A percentile compares a stretch with the other conserved stretches of the same genome.
These are phyloP conservation scores for Hylaeus anthracinus DNA, from an alignment of 1,140 invertebrate genomes.

Conservation along the genomic window DNA sequence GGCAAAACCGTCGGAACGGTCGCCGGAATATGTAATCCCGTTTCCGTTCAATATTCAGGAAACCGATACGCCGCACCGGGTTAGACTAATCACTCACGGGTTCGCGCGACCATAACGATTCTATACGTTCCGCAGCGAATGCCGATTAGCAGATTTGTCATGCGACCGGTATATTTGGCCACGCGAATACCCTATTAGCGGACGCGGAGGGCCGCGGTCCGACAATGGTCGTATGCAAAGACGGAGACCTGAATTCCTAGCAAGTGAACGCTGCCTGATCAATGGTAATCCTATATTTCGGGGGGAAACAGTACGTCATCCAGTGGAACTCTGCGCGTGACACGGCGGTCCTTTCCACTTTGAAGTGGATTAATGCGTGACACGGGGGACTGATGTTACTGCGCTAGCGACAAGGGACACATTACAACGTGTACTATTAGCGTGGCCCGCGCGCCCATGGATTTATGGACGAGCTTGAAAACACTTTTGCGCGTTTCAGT, in stretches of 20 bases:
- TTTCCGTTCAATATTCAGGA: conserved; percentile 63
- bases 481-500: conserved; percentile 4
- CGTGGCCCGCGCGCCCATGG: background rate
- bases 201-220: conserved; percentile 39
- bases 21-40: conserved; percentile 57
- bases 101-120: conserved; percentile 57
- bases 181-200: conserved; percentile 60
- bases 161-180: conserved; percentile 58
- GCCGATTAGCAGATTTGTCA: conserved; percentile 72
- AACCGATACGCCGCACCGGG: conserved; percentile 28
- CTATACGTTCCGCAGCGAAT: conserved; percentile 52
- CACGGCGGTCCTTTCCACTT: conserved; percentile 50
- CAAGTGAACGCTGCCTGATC: conserved; percentile 59
- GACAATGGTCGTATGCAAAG: conserved; percentile 59
- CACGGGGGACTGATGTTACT: conserved; percentile 32
- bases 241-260: conserved; percentile 50
- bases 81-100: conserved; percentile 64
- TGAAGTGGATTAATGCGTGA: conserved; percentile 55
- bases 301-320: conserved; percentile 63
- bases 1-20: conserved; percentile 32
- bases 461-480: conserved; percentile 23
- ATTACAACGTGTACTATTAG: conserved; percentile 37
- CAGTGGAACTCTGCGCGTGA: conserved; percentile 56
- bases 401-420: conserved; percentile 32
- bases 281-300: conserved; percentile 65